phyloP scores from a whole-genome alignment of 2,797 vertebrate species.

The Fundulus diaphanus region DNA sequence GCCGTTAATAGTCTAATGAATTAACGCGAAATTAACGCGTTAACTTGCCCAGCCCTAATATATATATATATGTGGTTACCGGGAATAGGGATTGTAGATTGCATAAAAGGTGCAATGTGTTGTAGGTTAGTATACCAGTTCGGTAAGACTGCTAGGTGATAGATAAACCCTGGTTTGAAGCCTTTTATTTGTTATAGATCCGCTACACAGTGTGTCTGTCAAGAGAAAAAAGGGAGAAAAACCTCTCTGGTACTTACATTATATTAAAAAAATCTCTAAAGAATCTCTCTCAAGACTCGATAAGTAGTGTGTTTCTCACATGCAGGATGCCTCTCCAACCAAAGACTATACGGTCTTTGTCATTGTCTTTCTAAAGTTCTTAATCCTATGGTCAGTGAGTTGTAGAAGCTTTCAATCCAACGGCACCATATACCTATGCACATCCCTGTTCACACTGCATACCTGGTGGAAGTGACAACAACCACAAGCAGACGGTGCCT shows the following conservation, averaged over 20 bases:
- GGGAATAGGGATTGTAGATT: conserved; percentile 50
- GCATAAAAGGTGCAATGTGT: conserved; percentile 59
- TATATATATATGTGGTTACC: conserved; percentile 38
- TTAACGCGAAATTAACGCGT: too few species aligned
- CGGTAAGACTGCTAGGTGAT: conserved; percentile 56
- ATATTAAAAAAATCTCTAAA: background rate
- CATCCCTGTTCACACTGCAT: background rate
- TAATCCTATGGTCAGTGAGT: background rate
- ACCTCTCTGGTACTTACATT: background rate
- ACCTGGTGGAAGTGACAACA: background rate
- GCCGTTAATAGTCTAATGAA: too few species aligned
- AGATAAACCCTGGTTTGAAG: conserved; percentile 57
- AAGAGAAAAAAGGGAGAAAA: background rate
- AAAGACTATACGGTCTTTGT: background rate
- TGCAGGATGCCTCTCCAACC: background rate
- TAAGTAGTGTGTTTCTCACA: background rate
- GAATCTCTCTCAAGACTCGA: background rate
- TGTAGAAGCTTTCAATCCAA: background rate
- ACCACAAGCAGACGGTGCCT: too few species aligned
- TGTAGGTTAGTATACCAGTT: conserved; percentile 58
- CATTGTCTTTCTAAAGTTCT: background rate
- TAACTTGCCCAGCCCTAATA: too few species aligned
- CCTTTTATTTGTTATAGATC: conserved; percentile 26
- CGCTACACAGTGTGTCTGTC: conserved; percentile 27
- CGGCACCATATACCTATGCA: background rate